These are phyloP conservation scores for Scomberomorus guttatus DNA, from an alignment of 2,797 vertebrate genomes.

Conservation along the genomic window DNA sequence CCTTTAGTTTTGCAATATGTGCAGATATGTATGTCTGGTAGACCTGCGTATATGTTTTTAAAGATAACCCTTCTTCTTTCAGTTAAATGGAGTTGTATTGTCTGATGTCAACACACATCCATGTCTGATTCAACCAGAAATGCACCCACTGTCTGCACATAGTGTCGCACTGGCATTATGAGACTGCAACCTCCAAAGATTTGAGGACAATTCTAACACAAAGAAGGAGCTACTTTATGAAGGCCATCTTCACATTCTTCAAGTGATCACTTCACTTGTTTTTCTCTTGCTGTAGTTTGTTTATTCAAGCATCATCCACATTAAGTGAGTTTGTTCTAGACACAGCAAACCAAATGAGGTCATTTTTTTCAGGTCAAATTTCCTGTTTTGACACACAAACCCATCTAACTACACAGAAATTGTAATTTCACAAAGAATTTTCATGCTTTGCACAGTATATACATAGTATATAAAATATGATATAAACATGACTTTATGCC, in stretches of 20 bases:
- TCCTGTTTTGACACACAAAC: too few species aligned
- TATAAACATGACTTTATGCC: too few species aligned
- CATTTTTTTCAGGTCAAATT: too few species aligned
- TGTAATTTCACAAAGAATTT: too few species aligned
- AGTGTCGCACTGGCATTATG: neutral
- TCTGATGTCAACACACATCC: neutral
- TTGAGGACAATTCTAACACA: neutral
- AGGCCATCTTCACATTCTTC: neutral
- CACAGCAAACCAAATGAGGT: too few species aligned
- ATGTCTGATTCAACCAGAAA: slow-evolving; percentile 1
- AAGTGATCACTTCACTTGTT: too few species aligned
- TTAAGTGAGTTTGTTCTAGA: too few species aligned
- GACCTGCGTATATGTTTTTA: neutral
- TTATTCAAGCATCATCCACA: too few species aligned
- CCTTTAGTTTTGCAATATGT: neutral
- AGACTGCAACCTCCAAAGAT: neutral
- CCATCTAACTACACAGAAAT: too few species aligned
- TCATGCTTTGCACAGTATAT: too few species aligned
- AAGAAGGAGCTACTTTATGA: neutral
- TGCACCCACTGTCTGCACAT: neutral
- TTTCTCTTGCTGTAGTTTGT: too few species aligned
- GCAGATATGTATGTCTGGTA: slow-evolving; percentile 3
- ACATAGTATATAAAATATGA: too few species aligned
- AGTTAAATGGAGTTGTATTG: neutral
- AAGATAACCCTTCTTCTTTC: slow-evolving; percentile 9